Evolutionary conservation across 2,113 vertebrate genomes (phyloP).

Genomic region (Oreochromis niloticus): DNA sequence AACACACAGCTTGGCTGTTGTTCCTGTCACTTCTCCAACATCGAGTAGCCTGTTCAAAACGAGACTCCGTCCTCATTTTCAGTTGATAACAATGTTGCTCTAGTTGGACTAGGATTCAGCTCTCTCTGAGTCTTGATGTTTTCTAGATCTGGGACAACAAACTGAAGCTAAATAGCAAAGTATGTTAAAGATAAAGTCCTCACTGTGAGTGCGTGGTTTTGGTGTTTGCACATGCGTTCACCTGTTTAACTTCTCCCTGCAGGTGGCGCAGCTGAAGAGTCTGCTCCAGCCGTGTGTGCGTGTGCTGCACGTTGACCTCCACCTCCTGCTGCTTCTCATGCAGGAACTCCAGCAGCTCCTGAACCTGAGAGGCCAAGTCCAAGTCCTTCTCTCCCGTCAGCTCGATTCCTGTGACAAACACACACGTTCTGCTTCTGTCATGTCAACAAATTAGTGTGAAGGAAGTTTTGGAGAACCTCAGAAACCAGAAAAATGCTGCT

Average conservation of each 20-base stretch:
- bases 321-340: conserved; percentile 96
- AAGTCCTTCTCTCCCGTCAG: conserved; percentile 95
- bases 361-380: conserved; percentile 94
- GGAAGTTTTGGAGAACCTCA: background rate
- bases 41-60: background rate
- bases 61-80: background rate
- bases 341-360: conserved; percentile 95
- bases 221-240: conserved; percentile 25
- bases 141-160: background rate
- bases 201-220: background rate
- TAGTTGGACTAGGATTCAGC: background rate
- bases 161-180: background rate
- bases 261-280: conserved; percentile 92
- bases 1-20: background rate
- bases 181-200: background rate
- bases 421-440: background rate
- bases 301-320: conserved; percentile 90
- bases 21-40: background rate
- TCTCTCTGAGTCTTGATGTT: background rate
- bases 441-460: background rate
- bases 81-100: background rate
- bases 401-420: conserved; percentile 82
- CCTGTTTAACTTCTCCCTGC: conserved; percentile 97
- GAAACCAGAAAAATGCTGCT: background rate
- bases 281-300: conserved; percentile 90